phyloP scores from a whole-genome alignment of 2,888 invertebrate species.

The Orthonychiurus folsomi region DNA sequence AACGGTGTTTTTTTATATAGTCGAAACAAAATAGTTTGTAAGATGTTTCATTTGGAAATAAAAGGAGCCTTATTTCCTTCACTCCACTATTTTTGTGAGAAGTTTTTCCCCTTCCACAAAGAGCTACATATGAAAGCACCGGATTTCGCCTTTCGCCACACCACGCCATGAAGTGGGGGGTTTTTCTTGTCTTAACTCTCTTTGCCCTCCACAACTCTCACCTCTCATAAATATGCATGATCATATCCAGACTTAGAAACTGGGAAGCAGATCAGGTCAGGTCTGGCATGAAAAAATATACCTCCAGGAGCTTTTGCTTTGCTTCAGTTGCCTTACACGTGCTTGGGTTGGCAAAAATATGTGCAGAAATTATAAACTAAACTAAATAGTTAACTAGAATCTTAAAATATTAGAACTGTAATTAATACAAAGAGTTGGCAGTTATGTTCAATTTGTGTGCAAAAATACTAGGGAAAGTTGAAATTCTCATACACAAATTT shows the following conservation, averaged over 20 bases:
- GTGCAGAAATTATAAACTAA: neutral
- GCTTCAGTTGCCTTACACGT: neutral
- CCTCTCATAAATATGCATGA: slow-evolving; percentile 1
- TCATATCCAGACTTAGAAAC: neutral
- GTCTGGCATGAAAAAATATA: too few species aligned
- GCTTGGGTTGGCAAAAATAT: neutral
- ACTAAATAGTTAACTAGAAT: too few species aligned
- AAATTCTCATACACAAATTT: neutral
- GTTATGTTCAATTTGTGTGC: neutral
- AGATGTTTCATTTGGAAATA: too few species aligned
- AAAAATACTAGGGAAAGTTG: neutral
- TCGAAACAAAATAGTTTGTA: too few species aligned
- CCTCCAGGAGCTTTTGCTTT: too few species aligned
- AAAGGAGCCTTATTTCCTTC: too few species aligned
- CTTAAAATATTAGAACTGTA: too few species aligned
- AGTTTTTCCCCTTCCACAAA: neutral
- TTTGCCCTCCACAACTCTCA: neutral
- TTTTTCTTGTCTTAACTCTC: slow-evolving; percentile 1
- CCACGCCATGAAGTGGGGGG: too few species aligned
- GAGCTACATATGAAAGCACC: neutral
- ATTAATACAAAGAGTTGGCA: too few species aligned
- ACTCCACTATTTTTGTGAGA: too few species aligned
- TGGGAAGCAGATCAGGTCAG: too few species aligned
- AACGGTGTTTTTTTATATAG: too few species aligned
- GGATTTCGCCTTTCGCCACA: neutral